Base-by-base conservation (phyloP, 2,888 invertebrate genomes). In the Hirtodrosophila trivittata region DNA sequence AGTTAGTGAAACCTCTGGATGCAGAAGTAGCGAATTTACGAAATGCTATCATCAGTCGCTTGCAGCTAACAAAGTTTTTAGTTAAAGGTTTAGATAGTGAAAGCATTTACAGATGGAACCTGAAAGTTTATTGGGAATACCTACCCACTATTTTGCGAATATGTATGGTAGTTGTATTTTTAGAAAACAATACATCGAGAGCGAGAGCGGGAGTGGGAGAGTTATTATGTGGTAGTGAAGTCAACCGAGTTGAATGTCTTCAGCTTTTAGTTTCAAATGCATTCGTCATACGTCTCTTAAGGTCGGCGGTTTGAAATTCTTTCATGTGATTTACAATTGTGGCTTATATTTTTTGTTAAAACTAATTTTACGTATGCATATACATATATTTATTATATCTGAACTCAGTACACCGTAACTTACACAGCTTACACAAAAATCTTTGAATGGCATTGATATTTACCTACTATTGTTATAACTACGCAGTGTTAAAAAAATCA, bases 241-340 rank as follows among this genome's bases (percentile, higher is more conserved):
- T 13, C 18, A 12, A 54, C 43, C 16, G 12, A 49, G 9, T 38
- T 12, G 26, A 33, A 60, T 66, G 54, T 46, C 5, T 43, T 65
- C 42, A 39, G 55, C 60, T 62, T 37, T 60, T 41, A 42, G 69
- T 55, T 62, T 26, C 41, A 13, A 26, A 38, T 25, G 18, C 28
- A 12, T 41, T 43, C 21, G n/a, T n/a, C n/a, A 47, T 42, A 32
- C n/a, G 18, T 38, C 47, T 33, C 42, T 56, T 38, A 49, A 35
- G 33, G 25, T 55, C 47, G 30, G 47, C 46, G 56, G 50, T 32
- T 67, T 46, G 26, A 35, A 62, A 57, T 69, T 75, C 32, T 51
- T 64, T 71, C 16, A 84, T 81, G 81, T 82, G 81, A 84, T 82
- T 82, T 76, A 65, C 52, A 74, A 77, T 66, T 77, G 81, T 82